Percentiles rank a stretch among this genome's conserved stretches.
Evolutionary conservation across 2,113 vertebrate genomes (phyloP).

Genomic region (Plotosus lineatus): DNA sequence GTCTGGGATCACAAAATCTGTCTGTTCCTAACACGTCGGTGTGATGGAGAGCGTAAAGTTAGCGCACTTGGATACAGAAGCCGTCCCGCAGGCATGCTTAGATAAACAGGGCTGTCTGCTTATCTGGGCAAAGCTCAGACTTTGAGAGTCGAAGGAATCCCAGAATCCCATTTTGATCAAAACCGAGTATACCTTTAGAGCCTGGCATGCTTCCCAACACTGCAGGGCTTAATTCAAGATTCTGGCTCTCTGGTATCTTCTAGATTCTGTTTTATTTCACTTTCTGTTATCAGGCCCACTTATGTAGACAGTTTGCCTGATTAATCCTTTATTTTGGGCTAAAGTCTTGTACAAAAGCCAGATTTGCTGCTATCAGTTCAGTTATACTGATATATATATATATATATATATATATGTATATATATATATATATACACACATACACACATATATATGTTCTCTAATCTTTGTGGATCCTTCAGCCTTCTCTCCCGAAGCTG

Average conservation of each 20-base stretch:
- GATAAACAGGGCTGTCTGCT: conserved; percentile 10
- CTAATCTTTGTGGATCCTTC: conserved; percentile 45
- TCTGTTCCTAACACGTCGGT: conserved; percentile 13
- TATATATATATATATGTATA: too few species aligned
- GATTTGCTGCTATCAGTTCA: conserved; percentile 48
- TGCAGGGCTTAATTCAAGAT: background rate
- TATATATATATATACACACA: too few species aligned
- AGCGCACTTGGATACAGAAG: background rate
- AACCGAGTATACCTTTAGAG: background rate
- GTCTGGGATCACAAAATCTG: conserved; percentile 7
- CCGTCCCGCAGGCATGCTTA: background rate
- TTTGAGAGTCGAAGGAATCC: background rate
- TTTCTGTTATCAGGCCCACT: conserved; percentile 17
- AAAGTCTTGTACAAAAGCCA: conserved; percentile 37
- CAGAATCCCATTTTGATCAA: background rate
- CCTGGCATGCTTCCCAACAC: background rate
- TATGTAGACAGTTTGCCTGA: background rate
- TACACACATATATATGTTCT: conserved; percentile 50
- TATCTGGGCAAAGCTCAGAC: background rate
- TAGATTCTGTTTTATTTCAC: conserved; percentile 11
- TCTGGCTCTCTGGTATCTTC: background rate
- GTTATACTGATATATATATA: conserved; percentile 50
- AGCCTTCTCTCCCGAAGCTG: conserved; percentile 57
- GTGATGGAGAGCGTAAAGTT: background rate
- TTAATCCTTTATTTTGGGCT: conserved; percentile 58